A percentile compares a stretch with the other conserved stretches of the same genome.
phyloP scores from a whole-genome alignment of 2,888 invertebrate species.

The Eilema sororculum region DNA sequence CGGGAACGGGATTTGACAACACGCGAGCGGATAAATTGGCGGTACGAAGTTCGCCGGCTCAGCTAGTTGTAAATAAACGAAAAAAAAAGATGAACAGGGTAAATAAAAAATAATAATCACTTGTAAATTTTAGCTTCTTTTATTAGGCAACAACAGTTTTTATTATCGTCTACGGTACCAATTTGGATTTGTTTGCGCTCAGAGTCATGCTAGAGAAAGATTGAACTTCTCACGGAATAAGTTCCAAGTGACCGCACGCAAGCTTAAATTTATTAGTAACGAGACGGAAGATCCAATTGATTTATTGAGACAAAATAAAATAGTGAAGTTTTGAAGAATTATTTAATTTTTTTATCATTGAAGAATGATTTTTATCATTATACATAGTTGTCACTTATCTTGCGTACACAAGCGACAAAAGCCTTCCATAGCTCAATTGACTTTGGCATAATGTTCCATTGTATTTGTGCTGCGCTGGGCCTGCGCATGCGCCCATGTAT shows the following conservation, averaged over 20 bases:
- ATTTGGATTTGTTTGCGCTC: slow-evolving; percentile 4
- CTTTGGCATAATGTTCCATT: slow-evolving; percentile 85
- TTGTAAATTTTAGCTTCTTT: slow-evolving; percentile 10
- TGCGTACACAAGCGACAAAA: slow-evolving; percentile 84
- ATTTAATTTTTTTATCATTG: no score
- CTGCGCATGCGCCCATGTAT: slow-evolving; percentile 45
- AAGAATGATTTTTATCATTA: slow-evolving; percentile 77
- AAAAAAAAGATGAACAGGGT: neutral
- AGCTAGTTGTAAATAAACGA: neutral
- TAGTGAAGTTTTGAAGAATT: slow-evolving; percentile 78
- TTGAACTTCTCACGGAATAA: neutral
- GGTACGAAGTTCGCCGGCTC: no score
- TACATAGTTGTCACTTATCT: slow-evolving; percentile 85
- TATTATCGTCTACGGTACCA: slow-evolving; percentile 4
- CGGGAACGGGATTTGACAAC: no score
- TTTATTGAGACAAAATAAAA: slow-evolving; percentile 30
- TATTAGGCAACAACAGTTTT: slow-evolving; percentile 11
- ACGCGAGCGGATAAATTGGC: no score
- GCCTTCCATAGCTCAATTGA: slow-evolving; percentile 86
- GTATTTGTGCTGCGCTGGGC: slow-evolving; percentile 76
- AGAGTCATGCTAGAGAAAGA: neutral
- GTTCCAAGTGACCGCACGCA: neutral
- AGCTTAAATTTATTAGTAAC: neutral
- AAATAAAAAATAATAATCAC: neutral
- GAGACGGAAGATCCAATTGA: neutral